Percentiles rank a stretch among this genome's conserved stretches.
These are phyloP conservation scores for Cuniculus paca DNA, from an alignment of 2,797 vertebrate genomes.

Conservation along the genomic window DNA sequence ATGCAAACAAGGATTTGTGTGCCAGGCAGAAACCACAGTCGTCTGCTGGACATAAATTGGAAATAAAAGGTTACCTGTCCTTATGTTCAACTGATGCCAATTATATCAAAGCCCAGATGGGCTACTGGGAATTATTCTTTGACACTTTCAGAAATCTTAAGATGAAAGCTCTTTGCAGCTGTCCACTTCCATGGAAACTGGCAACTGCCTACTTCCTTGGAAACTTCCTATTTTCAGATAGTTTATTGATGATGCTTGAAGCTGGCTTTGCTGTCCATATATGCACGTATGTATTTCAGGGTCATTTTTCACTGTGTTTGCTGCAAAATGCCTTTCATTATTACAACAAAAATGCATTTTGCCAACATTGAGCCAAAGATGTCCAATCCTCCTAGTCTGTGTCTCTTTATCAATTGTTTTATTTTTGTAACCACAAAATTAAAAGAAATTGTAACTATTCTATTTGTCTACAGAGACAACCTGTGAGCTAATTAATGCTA, in stretches of 20 bases:
- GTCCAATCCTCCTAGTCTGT: background rate
- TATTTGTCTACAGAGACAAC: background rate
- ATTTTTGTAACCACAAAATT: conserved; percentile 53
- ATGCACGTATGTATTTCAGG: conserved; percentile 24
- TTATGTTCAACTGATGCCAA: background rate
- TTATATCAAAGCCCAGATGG: conserved; percentile 8
- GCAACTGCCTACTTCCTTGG: background rate
- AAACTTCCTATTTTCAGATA: conserved; percentile 33
- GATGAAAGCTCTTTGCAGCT: background rate
- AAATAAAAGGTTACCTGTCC: conserved; percentile 20
- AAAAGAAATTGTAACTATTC: conserved; percentile 38
- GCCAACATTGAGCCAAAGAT: background rate
- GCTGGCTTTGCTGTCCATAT: conserved; percentile 9
- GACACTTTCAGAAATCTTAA: conserved; percentile 29
- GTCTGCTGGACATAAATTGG: background rate
- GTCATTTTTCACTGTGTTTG: background rate
- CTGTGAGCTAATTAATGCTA: background rate
- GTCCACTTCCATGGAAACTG: background rate
- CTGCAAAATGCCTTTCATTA: background rate
- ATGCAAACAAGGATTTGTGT: background rate
- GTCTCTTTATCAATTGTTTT: conserved; percentile 28
- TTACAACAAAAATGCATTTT: conserved; percentile 32
- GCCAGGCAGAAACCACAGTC: background rate
- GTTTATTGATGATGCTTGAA: conserved; percentile 59
- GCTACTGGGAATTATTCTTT: background rate